Evolutionary conservation across 2,888 invertebrate species (phyloP).

Genomic region (Hirtodrosophila cameraria): DNA sequence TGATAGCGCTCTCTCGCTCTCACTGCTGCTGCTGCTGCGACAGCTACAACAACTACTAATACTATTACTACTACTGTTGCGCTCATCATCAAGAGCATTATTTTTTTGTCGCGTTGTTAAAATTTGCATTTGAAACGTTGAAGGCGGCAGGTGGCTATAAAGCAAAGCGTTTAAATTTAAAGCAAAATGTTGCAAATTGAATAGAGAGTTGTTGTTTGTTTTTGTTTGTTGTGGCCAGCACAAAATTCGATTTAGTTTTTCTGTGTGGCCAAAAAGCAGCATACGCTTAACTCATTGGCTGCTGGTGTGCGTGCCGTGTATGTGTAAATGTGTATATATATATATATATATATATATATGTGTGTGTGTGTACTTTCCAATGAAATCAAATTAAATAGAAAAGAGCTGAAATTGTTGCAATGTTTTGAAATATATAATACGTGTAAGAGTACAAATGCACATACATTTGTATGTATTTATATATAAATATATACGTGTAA

Average conservation of each 20-base stretch:
- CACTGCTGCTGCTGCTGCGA: conserved; percentile 32
- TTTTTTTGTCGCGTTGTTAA: conserved; percentile 76
- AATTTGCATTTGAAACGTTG: conserved; percentile 58
- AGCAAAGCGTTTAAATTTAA: conserved; percentile 13
- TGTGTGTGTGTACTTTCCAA: conserved; percentile 44
- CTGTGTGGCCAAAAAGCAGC: conserved; percentile 56
- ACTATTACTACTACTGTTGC: conserved; percentile 64
- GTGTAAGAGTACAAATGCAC: conserved; percentile 6
- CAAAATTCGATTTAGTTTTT: conserved; percentile 44
- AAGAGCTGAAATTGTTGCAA: conserved; percentile 25
- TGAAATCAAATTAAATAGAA: conserved; percentile 51
- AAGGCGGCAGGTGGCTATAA: conserved; percentile 59
- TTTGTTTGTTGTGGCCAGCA: conserved; percentile 27
- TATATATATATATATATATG: too few relatives aligned
- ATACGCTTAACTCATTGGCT: conserved; percentile 54
- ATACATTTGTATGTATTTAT: conserved; percentile 25
- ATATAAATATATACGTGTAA: conserved; percentile 17
- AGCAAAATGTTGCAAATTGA: conserved; percentile 10
- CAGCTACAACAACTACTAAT: conserved; percentile 39
- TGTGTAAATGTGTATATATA: conserved; percentile 15
- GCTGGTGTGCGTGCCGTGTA: conserved; percentile 31
- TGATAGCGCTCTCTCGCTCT: conserved; percentile 58
- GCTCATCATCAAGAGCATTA: conserved; percentile 69
- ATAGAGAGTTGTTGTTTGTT: too few relatives aligned
- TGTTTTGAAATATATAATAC: conserved; percentile 23